Evolutionary conservation across 1,140 invertebrate species (phyloP), one percentile per base, ranked within the genome.

Genomic region (Drusus annulatus): DNA sequence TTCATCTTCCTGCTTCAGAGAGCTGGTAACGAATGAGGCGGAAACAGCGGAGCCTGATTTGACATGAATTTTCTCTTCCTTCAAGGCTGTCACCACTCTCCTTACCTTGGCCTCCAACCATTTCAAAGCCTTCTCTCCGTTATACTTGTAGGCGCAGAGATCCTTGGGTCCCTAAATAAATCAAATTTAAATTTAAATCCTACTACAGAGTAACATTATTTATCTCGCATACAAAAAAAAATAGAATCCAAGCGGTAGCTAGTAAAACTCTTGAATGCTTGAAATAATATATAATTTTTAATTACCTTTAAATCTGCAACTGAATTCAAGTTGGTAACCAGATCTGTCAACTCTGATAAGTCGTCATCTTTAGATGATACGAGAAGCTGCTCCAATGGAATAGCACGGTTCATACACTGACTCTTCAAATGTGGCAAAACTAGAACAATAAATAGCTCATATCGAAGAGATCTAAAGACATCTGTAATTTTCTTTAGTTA

Each of bases 111-210:
- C 89, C 58, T 93, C 88, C 19, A 96, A 87, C 94, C 94, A 96
- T n/a, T 87, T 86, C 50, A 95, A 84, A 0, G 93, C 91, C 85
- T 95, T 95, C 56, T 93, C 92, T 85, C 94, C 92, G 88, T 95
- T 95, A 83, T 93, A 96, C 88, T 95, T 95, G 83, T 93, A 96
- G 13, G 94, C 94, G 85, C 91, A 93, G 25, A 94, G 86, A 45
- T 94, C 93, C 81, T 92, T 90, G 82, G 93, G 91, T 36, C 93
- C 93, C 89, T 91, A 56, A 17, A 17, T 10, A 65, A 69, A 80
- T 79, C 6, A 56, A 65, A 52, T 71, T 28, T 58, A 13, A 45
- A 45, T 45, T 13, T 13, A 45, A 10, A 45, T 45, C 2, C 36
- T 45, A 13, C 36, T 45, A 13, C 36, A 45, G 36, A 45, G 36